These are phyloP conservation scores for Yponomeuta evonymella DNA, from an alignment of 2,888 invertebrate genomes.

Conservation along the genomic window DNA sequence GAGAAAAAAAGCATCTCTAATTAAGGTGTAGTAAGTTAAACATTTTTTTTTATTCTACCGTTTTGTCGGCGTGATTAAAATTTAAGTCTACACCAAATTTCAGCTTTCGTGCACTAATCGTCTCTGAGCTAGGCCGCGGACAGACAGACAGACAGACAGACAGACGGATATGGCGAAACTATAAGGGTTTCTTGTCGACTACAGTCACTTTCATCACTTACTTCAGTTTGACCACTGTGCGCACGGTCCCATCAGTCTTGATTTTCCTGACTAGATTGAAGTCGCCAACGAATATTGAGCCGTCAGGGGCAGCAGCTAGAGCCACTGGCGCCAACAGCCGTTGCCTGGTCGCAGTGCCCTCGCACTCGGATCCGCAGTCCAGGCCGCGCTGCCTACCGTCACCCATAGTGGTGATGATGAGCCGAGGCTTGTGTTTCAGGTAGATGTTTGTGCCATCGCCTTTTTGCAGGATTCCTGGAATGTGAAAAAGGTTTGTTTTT, in stretches of 20 bases:
- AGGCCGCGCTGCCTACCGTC: slow-evolving; percentile 92
- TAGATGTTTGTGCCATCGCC: slow-evolving; percentile 98
- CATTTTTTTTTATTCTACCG: too few relatives aligned
- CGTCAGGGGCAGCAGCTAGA: slow-evolving; percentile 92
- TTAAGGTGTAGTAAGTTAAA: too few relatives aligned
- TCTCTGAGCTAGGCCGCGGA: too few relatives aligned
- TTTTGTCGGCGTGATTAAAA: too few relatives aligned
- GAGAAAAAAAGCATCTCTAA: too few relatives aligned
- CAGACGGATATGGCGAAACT: too few relatives aligned
- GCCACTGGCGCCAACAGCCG: slow-evolving; percentile 94
- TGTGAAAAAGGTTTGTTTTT: slow-evolving; percentile 7
- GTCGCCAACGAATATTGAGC: slow-evolving; percentile 95
- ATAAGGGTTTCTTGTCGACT: too few relatives aligned
- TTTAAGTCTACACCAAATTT: too few relatives aligned
- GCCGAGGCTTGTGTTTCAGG: slow-evolving; percentile 92
- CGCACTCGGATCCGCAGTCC: slow-evolving; percentile 85
- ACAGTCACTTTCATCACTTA: slow-evolving; percentile 57
- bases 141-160: too few relatives aligned
- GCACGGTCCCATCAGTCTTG: slow-evolving; percentile 88
- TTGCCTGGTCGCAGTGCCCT: slow-evolving; percentile 86
- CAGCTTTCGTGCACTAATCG: too few relatives aligned
- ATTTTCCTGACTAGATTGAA: slow-evolving; percentile 95
- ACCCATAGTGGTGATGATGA: slow-evolving; percentile 93
- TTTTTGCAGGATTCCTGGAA: slow-evolving; percentile 92
- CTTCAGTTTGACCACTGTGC: slow-evolving; percentile 88